Conservation (phyloP, 2,113 vertebrate species). For the Stigmatopora nigra region DNA sequence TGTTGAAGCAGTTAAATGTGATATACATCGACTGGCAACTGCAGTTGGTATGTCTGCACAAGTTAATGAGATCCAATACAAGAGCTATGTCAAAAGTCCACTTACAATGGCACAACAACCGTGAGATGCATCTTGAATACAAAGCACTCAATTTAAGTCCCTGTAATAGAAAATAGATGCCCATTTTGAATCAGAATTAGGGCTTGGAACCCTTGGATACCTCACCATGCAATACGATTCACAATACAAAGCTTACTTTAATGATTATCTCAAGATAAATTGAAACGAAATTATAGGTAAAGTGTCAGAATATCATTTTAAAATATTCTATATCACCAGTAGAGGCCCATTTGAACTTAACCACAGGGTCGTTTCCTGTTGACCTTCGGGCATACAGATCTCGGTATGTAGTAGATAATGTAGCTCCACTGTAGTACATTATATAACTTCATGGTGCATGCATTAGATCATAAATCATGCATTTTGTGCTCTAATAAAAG, state of each 20-base stretch:
- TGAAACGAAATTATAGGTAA: too few species aligned
- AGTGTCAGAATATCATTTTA: too few species aligned
- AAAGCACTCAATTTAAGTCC: not conserved
- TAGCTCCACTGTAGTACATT: not conserved
- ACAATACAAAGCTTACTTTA: too few species aligned
- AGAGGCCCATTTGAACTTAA: too few species aligned
- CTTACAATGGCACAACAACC: not conserved
- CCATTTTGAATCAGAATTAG: not conserved
- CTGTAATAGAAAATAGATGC: not conserved
- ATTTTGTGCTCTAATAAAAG: not conserved
- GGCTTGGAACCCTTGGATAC: too few species aligned
- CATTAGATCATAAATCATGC: not conserved
- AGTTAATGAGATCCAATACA: not conserved
- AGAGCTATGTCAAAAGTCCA: not conserved
- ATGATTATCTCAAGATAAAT: too few species aligned
- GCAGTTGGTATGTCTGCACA: conserved; percentile 7
- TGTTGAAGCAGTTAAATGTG: conserved; percentile 16
- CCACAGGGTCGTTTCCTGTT: too few species aligned
- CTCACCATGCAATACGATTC: too few species aligned
- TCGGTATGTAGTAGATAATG: too few species aligned
- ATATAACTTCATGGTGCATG: not conserved
- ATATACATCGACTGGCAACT: conserved; percentile 11
- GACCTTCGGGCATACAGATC: too few species aligned
- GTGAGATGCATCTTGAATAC: not conserved
- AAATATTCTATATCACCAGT: too few species aligned